phyloP scores from a whole-genome alignment of 92 coral and sea anemone genomes.

The Desmophyllum pertusum region DNA sequence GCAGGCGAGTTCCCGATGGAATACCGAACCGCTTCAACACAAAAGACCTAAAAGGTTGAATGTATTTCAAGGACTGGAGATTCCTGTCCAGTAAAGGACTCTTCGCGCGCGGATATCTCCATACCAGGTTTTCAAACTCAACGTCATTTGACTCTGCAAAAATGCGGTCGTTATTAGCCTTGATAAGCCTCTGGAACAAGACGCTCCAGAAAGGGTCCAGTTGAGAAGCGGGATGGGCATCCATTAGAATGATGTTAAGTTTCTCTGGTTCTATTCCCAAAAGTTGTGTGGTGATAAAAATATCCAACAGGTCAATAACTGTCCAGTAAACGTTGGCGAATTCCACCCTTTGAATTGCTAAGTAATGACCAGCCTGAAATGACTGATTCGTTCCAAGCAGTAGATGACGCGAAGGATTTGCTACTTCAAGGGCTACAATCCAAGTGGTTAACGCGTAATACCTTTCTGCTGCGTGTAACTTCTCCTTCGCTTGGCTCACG shows the following conservation, averaged over 20 bases:
- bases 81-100: slow-evolving; percentile 15
- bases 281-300: slow-evolving; percentile 24
- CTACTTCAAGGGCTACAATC: slow-evolving; percentile 14
- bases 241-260: slow-evolving; percentile 24
- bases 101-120: slow-evolving; percentile 24
- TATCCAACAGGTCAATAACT: slow-evolving; percentile 28
- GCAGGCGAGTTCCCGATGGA: not conserved
- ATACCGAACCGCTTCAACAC: slow-evolving; percentile 27
- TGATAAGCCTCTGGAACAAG: slow-evolving; percentile 12
- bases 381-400: not conserved
- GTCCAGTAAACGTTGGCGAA: slow-evolving; percentile 50
- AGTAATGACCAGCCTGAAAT: slow-evolving; percentile 21
- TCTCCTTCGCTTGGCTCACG: not conserved
- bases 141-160: slow-evolving; percentile 5
- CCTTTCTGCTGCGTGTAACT: not conserved
- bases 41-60: slow-evolving; percentile 29
- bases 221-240: slow-evolving; percentile 15
- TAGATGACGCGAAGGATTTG: slow-evolving; percentile 2
- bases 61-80: not conserved
- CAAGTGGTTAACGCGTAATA: not conserved
- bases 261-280: slow-evolving; percentile 23
- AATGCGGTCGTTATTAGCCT: not conserved
- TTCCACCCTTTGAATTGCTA: slow-evolving; percentile 32
- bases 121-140: slow-evolving; percentile 28
- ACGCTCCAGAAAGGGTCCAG: slow-evolving; percentile 42